These are phyloP conservation scores for western clawed frog (Xenopus tropicalis) DNA, from an alignment of 2,113 vertebrate species.

Conservation along the genomic window UCB_Xtro_10.0 CM004445.2:27175001-27175500, in stretches of 20 bases:
- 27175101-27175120: slow-evolving; percentile 57
- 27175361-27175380: slow-evolving; percentile 56
- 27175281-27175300: slow-evolving; percentile 66
- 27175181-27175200: slow-evolving; percentile 62
- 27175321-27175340: slow-evolving; percentile 47
- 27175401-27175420: slow-evolving; percentile 59
- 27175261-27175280: slow-evolving; percentile 52
- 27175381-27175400: slow-evolving; percentile 63
- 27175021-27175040: slow-evolving; percentile 60
- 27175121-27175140: slow-evolving; percentile 53
- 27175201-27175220: slow-evolving; percentile 51
- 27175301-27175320: slow-evolving; percentile 41
- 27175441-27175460: slow-evolving; percentile 54
- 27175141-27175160: slow-evolving; percentile 43
- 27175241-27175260: slow-evolving; percentile 56
- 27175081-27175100: slow-evolving; percentile 62
- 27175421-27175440: slow-evolving; percentile 67
- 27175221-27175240: slow-evolving; percentile 56
- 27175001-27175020: slow-evolving; percentile 61
- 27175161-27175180: slow-evolving; percentile 61
- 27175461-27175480: slow-evolving; percentile 59
- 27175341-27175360: slow-evolving; percentile 62
- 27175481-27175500: slow-evolving; percentile 70
- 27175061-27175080: slow-evolving; percentile 63
- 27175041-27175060: slow-evolving; percentile 50